A percentile compares a stretch with the other conserved stretches of the same genome.
phyloP scores from a whole-genome alignment of 2,888 invertebrate species.

The Andrena fulva region DNA sequence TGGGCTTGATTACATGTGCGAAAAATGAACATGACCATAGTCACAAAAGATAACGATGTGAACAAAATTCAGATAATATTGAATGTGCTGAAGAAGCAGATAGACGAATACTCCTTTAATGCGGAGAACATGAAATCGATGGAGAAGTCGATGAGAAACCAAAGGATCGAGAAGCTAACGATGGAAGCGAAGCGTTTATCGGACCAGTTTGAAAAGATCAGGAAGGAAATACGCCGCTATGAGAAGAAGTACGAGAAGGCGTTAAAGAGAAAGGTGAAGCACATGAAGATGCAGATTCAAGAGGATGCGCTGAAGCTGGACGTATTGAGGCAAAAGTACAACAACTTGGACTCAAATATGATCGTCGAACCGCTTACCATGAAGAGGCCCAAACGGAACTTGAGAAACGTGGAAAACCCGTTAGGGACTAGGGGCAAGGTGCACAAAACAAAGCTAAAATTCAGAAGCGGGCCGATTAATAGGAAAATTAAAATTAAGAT shows the following conservation, averaged over 20 bases:
- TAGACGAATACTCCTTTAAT: neutral
- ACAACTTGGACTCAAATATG: neutral
- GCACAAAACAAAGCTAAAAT: neutral
- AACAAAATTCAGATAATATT: constrained; percentile 6
- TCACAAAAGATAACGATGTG: neutral
- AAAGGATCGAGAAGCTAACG: constrained; percentile 1
- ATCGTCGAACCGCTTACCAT: too few relatives aligned
- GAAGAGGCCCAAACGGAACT: neutral
- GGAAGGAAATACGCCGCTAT: constrained; percentile 6
- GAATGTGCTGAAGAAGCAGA: neutral
- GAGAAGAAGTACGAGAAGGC: constrained; percentile 15
- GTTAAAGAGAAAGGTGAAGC: neutral
- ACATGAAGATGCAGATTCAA: neutral
- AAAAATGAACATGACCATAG: neutral
- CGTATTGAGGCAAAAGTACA: neutral
- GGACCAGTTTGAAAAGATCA: neutral
- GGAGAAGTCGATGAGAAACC: neutral
- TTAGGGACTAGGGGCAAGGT: too few relatives aligned
- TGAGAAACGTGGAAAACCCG: too few relatives aligned
- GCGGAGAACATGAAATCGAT: too few relatives aligned
- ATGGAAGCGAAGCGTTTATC: neutral
- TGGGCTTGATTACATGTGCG: neutral
- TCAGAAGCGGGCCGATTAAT: neutral
- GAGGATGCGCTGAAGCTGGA: neutral
- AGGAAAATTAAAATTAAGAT: constrained; percentile 30